phyloP scores from a whole-genome alignment of 2,797 vertebrate genomes.

The Eospalax fontanierii region DNA sequence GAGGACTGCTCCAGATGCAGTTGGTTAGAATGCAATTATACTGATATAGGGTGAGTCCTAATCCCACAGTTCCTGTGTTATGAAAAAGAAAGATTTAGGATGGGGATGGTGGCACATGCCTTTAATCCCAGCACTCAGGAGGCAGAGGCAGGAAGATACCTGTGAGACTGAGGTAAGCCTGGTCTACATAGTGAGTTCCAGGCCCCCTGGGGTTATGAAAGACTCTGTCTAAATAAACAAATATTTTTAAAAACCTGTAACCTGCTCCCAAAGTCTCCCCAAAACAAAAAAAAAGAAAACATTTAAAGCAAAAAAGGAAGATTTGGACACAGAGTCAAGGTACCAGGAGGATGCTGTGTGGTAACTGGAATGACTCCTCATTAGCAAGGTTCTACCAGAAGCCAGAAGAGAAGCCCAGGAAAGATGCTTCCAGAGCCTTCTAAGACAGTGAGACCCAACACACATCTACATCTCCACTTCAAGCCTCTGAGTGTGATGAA shows the following conservation, averaged over 20 bases:
- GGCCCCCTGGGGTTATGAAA: too few species aligned
- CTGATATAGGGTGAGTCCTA: not conserved
- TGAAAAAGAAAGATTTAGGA: not conserved
- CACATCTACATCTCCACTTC: not conserved
- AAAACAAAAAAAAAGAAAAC: too few species aligned
- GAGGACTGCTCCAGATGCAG: not conserved
- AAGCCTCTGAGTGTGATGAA: not conserved
- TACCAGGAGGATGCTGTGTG: fast-evolving
- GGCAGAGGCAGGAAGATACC: too few species aligned
- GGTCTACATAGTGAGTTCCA: too few species aligned
- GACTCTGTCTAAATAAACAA: too few species aligned
- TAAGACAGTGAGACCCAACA: fast-evolving
- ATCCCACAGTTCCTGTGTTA: not conserved
- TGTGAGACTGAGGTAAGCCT: too few species aligned
- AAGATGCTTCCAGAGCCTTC: not conserved
- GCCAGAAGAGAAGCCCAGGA: not conserved
- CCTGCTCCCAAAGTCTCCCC: too few species aligned
- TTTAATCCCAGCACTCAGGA: too few species aligned
- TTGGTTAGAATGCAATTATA: not conserved
- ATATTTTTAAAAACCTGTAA: too few species aligned
- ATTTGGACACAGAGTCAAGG: not conserved
- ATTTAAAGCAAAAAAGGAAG: not conserved
- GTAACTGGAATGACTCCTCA: not conserved
- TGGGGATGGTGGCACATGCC: too few species aligned
- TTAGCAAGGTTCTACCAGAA: not conserved